These are phyloP conservation scores for Plagodis pulveraria DNA, from an alignment of 2,888 invertebrate species.

Conservation along the genomic window DNA sequence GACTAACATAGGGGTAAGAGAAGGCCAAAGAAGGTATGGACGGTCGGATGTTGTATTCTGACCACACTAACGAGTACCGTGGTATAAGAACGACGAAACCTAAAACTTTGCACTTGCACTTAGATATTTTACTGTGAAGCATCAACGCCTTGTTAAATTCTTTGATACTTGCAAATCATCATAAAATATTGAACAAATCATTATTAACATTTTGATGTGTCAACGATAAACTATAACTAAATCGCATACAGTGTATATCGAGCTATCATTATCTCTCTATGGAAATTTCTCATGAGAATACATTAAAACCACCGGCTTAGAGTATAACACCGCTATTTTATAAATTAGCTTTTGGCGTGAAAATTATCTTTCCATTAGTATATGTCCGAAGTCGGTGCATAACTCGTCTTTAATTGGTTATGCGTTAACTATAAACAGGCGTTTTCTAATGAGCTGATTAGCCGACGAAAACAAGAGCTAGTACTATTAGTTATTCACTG, in stretches of 20 bases:
- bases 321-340: conserved; percentile 39
- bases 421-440: conserved; percentile 48
- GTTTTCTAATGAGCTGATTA: not conserved
- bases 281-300: conserved; percentile 13
- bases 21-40: too few relatives aligned
- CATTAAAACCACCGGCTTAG: conserved; percentile 1
- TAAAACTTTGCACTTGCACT: too few relatives aligned
- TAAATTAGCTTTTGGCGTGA: conserved; percentile 58
- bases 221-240: not conserved
- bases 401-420: conserved; percentile 51
- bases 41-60: too few relatives aligned
- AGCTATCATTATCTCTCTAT: conserved; percentile 2
- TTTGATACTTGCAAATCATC: not conserved
- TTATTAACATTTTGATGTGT: not conserved
- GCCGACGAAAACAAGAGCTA: too few relatives aligned
- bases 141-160: too few relatives aligned
- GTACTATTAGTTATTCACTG: too few relatives aligned
- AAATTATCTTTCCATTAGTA: conserved; percentile 57
- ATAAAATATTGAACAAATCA: not conserved
- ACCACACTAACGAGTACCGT: too few relatives aligned
- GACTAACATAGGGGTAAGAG: too few relatives aligned
- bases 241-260: conserved; percentile 3
- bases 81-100: too few relatives aligned
- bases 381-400: conserved; percentile 52
- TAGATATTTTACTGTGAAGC: too few relatives aligned